Base-by-base conservation (phyloP, 92 coral and sea anemone genomes). In the Siderastrea radians region DNA sequence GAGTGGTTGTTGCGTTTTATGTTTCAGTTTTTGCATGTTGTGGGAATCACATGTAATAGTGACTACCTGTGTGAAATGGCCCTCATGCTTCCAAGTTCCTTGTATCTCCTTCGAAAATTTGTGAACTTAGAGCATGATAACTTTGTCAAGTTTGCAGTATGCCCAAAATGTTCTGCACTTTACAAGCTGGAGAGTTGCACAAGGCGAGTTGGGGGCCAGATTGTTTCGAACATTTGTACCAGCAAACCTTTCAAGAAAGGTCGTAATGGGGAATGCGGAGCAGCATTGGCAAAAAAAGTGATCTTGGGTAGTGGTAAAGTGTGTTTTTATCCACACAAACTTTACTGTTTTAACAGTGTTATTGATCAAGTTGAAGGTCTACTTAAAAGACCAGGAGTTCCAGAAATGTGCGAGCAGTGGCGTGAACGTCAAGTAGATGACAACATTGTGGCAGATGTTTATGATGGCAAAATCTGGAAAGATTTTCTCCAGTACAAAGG, bases 1-100 rank as follows among this genome's bases (percentile, higher is more conserved):
- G 95, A 88, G 60, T 92, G 95, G 92, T 13, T 92, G 77, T 75
- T 92, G 12, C 81, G 80, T 8, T 92, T 92, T 60, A 55, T 88
- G 71, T 88, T 78, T 64, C 90, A 92, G 82, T 88, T 92, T 65
- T 72, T 92, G 19, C 87, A 88, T 46, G 45, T 82, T n/a, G 12
- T 92, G 68, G 91, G 89, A 8, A 49, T 83, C 83, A 75, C 87
- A 46, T 79, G 84, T 75, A 84, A 88, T 67, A 80, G 88, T 81
- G 88, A 83, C 67, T 88, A 80, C 50, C 78, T 92, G 16, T 83
- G 83, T 72, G 82, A 89, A 44, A 7, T 92, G 70, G 72, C 83
- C 58, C 68, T 82, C 72, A 71, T 92, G 85, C 85, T 92, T 59
- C 95, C 95, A 84, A 92, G 87, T 55, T 83, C 95, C 11, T 57